Base-by-base conservation (phyloP, 2,113 vertebrate species). In the Hydrochoerus hydrochaeris region DNA sequence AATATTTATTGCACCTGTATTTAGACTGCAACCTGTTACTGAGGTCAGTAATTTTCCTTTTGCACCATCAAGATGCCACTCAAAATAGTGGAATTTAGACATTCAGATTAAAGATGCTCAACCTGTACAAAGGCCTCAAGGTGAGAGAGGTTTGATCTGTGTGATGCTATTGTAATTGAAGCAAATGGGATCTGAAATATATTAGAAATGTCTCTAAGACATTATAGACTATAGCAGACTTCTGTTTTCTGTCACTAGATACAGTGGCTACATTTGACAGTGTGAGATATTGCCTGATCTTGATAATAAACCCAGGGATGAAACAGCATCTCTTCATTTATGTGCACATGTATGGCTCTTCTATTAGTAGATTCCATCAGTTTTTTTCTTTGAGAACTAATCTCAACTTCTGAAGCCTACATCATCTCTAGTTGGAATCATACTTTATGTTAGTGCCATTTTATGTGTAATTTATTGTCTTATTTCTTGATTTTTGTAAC, bases 381-480 rank as follows among this genome's bases (percentile, higher is more conserved):
- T 75, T 84, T 67, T 85, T 19, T 83, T 24, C 78, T 84, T 54
- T 83, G 78, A 97, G 85, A 95, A 49, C 30, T 16, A 77, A 11
- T 22, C 20, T 94, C 35, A 63, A 12, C n/a, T 32, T 88, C 57
- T 38, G 7, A 84, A 57, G 19, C 1, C 20, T 84, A 0, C 1
- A 17, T 86, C 49, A 30, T 75, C 26, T 87, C 3, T 80, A 77
- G 46, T 26, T 93, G 57, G 35, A 89, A 75, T 85, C 86, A 54
- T 12, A 32, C 11, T 87, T 65, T 54, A 69, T 24, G 52, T 57
- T 85, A 86, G 14, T 90, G 46, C 4, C 49, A 24, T 81, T 77
- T 92, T 84, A 35, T 14, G 44, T 84, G 54, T 93, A 71, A 78
- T 30, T 69, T 87, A 32, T 52, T 32, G 7, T 88, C 95, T 96